A percentile compares a stretch with the other conserved stretches of the same genome.
These are phyloP conservation scores for Paracentrotus lividus DNA, from an alignment of 53 echinoderm and acorn worm species.

Conservation along the genomic window DNA sequence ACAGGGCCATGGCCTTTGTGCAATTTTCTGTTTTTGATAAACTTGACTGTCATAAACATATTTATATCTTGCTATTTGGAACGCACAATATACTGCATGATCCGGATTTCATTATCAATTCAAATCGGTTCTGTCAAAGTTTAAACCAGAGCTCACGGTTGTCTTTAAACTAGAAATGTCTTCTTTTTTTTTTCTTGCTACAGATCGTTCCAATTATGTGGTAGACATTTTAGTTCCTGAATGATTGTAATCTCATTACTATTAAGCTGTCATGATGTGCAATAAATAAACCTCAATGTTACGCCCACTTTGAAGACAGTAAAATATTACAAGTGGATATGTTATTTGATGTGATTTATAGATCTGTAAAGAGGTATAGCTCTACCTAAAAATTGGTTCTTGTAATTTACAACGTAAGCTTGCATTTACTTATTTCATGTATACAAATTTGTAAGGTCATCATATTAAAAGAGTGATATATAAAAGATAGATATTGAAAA, in stretches of 20 bases:
- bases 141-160: too few species aligned
- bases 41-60: too few species aligned
- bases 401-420: background rate
- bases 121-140: too few species aligned
- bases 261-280: constrained; percentile 45
- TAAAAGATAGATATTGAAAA: constrained; percentile 44
- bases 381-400: background rate
- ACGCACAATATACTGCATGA: too few species aligned
- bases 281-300: constrained; percentile 47
- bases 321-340: constrained; percentile 40
- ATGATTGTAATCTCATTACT: constrained; percentile 43
- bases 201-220: constrained; percentile 20
- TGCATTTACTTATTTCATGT: constrained; percentile 35
- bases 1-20: too few species aligned
- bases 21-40: too few species aligned
- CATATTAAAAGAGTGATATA: constrained; percentile 58
- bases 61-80: too few species aligned
- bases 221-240: background rate
- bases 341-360: constrained; percentile 49
- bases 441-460: constrained; percentile 5
- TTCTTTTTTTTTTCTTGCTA: background rate
- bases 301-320: constrained; percentile 43
- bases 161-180: constrained; percentile 15
- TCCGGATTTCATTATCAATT: too few species aligned
- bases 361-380: background rate